Evolutionary conservation across 2,113 vertebrate species (phyloP), one percentile per base, ranked within the genome.

Genomic region (Oncorhynchus tshawytscha): DNA sequence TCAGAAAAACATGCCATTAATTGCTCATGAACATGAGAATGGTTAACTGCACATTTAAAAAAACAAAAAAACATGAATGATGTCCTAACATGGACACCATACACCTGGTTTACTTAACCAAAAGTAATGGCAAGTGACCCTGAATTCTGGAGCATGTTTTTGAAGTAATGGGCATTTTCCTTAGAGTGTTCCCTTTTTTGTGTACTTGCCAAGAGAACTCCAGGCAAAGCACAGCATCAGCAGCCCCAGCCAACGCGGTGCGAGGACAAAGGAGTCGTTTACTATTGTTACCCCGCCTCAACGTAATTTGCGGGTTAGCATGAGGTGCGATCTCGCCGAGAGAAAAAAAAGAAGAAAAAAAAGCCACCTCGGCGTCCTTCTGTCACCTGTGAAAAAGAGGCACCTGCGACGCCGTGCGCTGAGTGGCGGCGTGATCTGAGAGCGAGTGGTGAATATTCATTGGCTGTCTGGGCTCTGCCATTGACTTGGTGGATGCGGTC

Each of bases 231-330:
- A 82, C 89, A 84, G 85, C 82, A 83, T 86, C 87, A 87, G 81
- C 83, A 84, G 82, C 76, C 54, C 3, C 79, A 76, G 72, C 68
- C 83, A 7, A 73, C 81, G 85, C 85, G 79, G 85, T 82, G 88
- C 82, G 90, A 90, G 89, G 91, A 90, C 88, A 88, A 89, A 85
- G 76, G 85, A 84, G 85, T 87, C 88, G 79, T 82, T 78, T 80
- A 85, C 87, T 83, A 82, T 87, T 85, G 86, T 91, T 88, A 85
- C 84, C 87, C 79, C 34, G 83, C 83, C 84, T 82, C 85, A 85
- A 85, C 76, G 87, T 87, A 91, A 92, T 92, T 90, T 84, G 80
- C 90, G 88, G 78, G 86, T 92, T 92, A 89, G 88, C 89, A 88
- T 90, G 88, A 89, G 90, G 90, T 90, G 86, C n/a, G 81, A 89